Conservation (phyloP, 2,797 vertebrate species). For the Hephaestus fuliginosus region DNA sequence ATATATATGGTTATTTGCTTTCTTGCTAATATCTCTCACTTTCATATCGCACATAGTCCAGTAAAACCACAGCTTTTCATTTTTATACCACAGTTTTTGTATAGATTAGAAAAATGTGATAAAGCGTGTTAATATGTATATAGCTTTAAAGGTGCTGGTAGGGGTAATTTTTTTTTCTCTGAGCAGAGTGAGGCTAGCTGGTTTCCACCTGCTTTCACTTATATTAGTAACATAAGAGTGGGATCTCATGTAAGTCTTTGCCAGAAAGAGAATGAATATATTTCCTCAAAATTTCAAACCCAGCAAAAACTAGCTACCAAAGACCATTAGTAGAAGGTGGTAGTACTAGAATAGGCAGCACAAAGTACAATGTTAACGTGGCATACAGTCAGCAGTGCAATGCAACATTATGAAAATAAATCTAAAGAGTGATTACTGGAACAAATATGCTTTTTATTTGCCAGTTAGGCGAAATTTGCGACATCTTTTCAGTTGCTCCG, state of each 20-base stretch:
- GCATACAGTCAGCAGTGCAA: neutral
- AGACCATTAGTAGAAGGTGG: neutral
- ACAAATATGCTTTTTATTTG: slow-evolving; percentile 15
- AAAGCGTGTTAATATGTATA: no score
- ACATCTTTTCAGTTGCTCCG: no score
- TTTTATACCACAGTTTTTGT: no score
- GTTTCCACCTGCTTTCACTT: no score
- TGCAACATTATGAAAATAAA: neutral
- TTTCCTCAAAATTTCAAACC: slow-evolving; percentile 1
- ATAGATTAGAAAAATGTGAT: no score
- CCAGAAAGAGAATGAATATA: neutral
- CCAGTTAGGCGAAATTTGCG: slow-evolving; percentile 23
- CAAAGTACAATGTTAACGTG: neutral
- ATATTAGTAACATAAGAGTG: neutral
- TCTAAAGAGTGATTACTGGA: neutral
- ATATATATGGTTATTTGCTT: no score
- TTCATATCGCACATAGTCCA: no score
- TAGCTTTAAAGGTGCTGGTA: no score
- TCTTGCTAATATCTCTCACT: no score
- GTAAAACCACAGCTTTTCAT: no score
- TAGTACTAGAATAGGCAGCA: neutral
- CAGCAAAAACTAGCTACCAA: neutral
- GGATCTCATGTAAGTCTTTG: neutral
- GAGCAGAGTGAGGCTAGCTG: no score
- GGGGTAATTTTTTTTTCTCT: no score